These are phyloP conservation scores for Scopus umbretta DNA, from an alignment of 2,113 vertebrate species.

Conservation along the genomic window DNA sequence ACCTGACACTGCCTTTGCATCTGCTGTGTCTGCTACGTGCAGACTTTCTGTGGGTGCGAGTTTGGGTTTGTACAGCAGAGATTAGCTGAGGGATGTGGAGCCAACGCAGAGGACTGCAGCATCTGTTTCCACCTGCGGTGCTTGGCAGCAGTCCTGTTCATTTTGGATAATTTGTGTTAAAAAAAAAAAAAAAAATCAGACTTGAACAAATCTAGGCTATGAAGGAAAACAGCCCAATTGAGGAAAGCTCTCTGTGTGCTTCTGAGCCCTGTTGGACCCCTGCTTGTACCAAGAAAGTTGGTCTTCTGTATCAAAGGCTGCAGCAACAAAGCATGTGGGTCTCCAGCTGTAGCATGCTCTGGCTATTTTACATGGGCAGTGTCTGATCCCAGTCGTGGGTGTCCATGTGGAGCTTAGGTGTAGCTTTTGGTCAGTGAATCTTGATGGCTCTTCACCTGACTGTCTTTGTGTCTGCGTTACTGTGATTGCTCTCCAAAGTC, in stretches of 20 bases:
- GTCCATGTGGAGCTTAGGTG: neutral
- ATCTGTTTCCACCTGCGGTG: neutral
- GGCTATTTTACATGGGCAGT: neutral
- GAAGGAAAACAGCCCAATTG: neutral
- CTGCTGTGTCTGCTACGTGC: neutral
- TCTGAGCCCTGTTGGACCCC: neutral
- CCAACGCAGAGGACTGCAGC: neutral
- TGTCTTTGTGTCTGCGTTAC: neutral
- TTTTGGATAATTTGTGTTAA: neutral
- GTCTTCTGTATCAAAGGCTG: neutral
- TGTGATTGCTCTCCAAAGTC: neutral
- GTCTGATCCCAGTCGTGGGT: neutral
- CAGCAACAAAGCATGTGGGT: neutral
- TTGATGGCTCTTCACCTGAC: neutral
- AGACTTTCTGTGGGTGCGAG: neutral
- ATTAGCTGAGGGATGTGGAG: neutral
- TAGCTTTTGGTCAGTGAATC: neutral
- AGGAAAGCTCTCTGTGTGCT: neutral
- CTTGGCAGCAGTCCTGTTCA: neutral
- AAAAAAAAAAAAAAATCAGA: neutral
- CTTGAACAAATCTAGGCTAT: neutral
- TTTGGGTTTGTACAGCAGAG: neutral
- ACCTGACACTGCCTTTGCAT: neutral
- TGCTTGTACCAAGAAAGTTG: fast-evolving
- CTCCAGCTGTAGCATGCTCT: neutral